Base-by-base conservation (phyloP, 1,140 invertebrate genomes). In the Thaumatotibia leucotreta region DNA sequence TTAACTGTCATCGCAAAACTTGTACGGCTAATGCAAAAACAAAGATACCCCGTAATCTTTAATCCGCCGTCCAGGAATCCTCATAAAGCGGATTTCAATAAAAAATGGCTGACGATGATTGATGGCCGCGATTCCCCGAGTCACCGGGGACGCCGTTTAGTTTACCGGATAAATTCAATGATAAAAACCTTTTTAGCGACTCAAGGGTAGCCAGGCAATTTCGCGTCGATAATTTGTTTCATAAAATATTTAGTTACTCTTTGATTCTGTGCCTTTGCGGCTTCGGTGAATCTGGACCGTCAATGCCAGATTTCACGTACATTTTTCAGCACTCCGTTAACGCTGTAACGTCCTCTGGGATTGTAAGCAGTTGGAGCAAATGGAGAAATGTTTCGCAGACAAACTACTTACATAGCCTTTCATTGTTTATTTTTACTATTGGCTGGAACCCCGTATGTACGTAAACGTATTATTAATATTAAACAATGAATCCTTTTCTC, bases 91-190 rank as follows among this genome's bases (percentile, higher is more conserved):
- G 52, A 29, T 58, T 58, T 58, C 52, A 58, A 58, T 58, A 58
- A 58, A 58, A 58, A 58, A 52, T 52, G 50, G 23, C 50, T 58
- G 52, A 58, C 52, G 52, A 58, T 58, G 52, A 58, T 58, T 27
- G 52, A 58, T 58, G 52, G 52, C 52, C 52, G 52, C 39, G 24
- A 27, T 58, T 27, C 52, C 23, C 23, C 52, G 27, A 27, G 52
- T 58, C 52, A 58, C 52, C 11, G 23, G 52, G 52, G 52, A 58
- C 52, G 52, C 52, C 52, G 52, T 58, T 58, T 58, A 31, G 52
- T 58, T 58, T 58, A 58, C 52, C 52, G 52, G 52, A 58, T 58
- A 58, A 58, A 58, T 58, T 58, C 52, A 58, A 58, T 58, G 52
- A 58, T 58, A 58, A 58, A 58, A 58, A 58, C 27, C 52, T 31